Percentiles rank a stretch among this genome's conserved stretches.
These are phyloP conservation scores for Melinopterus prodromus DNA, from an alignment of 2,888 invertebrate species.

Conservation along the genomic window DNA sequence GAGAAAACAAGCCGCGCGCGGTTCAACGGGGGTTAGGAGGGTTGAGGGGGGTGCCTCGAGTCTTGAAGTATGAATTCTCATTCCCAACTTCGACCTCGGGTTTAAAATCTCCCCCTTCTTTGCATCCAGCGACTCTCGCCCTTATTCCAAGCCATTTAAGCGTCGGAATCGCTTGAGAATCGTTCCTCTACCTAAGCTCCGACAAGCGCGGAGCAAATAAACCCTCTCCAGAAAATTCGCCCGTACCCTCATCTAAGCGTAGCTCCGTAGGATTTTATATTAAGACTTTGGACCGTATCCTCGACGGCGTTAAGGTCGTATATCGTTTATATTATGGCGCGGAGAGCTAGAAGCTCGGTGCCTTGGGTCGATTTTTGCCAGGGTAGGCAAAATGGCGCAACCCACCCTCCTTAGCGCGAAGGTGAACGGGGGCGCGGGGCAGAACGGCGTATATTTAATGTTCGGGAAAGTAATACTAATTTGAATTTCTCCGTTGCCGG, in stretches of 20 bases:
- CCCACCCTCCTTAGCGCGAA: not conserved
- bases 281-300: not conserved
- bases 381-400: not conserved
- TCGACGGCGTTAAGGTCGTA: not conserved
- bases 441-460: not conserved
- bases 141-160: not conserved
- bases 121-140: not conserved
- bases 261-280: not conserved
- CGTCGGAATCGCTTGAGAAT: not conserved
- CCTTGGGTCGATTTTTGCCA: slow-evolving; percentile 4
- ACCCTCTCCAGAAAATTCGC: not conserved
- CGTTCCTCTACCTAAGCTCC: not conserved
- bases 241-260: not conserved
- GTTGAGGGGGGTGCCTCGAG: not conserved
- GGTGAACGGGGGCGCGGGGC: not conserved
- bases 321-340: not conserved
- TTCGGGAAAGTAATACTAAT: slow-evolving; percentile 4
- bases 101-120: not conserved
- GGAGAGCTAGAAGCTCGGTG: not conserved
- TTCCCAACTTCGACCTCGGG: not conserved
- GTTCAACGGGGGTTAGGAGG: not conserved
- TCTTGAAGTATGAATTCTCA: slow-evolving; percentile 4
- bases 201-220: not conserved
- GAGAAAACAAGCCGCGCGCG: not conserved
- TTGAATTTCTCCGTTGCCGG: not conserved